These are phyloP conservation scores for Cynopterus sphinx DNA, from an alignment of 2,797 vertebrate genomes.

Conservation along the genomic window DNA sequence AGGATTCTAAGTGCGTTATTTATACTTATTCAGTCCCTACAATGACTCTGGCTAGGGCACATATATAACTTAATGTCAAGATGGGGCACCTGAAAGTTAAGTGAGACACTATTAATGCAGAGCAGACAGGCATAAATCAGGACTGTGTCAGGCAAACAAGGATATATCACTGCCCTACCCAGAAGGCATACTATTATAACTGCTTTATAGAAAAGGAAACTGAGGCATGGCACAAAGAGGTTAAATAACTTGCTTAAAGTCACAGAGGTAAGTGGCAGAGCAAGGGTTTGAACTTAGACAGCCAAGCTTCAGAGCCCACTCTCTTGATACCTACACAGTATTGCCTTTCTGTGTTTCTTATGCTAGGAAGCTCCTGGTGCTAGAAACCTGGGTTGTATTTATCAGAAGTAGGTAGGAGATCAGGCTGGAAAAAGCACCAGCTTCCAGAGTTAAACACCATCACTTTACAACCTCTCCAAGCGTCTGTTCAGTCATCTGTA, in stretches of 20 bases:
- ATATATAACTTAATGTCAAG: not conserved
- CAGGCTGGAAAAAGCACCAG: not conserved
- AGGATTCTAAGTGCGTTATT: not conserved
- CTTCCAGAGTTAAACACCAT: not conserved
- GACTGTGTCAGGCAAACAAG: not conserved
- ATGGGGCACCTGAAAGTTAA: not conserved
- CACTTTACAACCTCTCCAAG: not conserved
- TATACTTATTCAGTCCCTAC: not conserved
- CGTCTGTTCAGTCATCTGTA: not conserved
- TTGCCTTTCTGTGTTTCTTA: not conserved
- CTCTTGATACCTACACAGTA: not conserved
- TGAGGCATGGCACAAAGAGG: not conserved
- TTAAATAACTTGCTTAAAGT: not conserved
- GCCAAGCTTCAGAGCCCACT: not conserved
- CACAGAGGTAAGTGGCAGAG: not conserved
- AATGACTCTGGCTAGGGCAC: not conserved
- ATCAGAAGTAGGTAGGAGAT: not conserved
- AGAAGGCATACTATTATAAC: not conserved
- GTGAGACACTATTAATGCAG: not conserved
- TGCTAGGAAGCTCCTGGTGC: not conserved
- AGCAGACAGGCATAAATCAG: not conserved
- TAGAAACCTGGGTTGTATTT: not conserved
- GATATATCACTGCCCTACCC: not conserved
- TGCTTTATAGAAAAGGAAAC: slow-evolving; percentile 39
- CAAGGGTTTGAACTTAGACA: not conserved